Evolutionary conservation across 2,113 vertebrate species (phyloP), one percentile per base, ranked within the genome.

Genomic region (Cyphomyrus discorhynchus): DNA sequence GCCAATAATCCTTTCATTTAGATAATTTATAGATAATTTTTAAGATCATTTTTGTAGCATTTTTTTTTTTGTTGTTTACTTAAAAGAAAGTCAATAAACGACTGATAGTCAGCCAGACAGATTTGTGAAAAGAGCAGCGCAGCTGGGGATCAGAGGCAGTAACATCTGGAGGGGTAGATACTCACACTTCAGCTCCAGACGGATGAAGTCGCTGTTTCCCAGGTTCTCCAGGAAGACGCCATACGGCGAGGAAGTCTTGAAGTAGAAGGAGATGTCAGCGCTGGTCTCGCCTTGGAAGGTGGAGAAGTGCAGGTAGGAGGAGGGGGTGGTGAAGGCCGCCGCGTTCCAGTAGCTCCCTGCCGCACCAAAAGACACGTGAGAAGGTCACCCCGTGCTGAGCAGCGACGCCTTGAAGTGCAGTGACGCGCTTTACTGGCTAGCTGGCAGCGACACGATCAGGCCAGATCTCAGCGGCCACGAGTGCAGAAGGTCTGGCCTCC

Each of bases 181-280:
- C 96, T 97, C 88, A 99, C 98, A 97, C 95, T 97, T 98, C 53
- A 99, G 93, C 91, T 99, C 97, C 47, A 99, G 94, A 91, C 97
- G 98, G 91, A 99, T 97, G 93, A 97, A 97, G 91, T 97, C 96
- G 0, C 95, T 95, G 89, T 96, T 96, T 21, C 98, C 98, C 89
- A 97, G 93, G 90, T 97, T 99, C 92, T 99, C 98, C 77, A 99
- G 96, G 66, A 99, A 99, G 53, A 99, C 97, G 3, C 98, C 98
- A 0, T 97, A 95, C 0, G 96, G 95, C 31, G 97, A 97, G 0
- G 98, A 96, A 0, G 98, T 99, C 93, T 99, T 99, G 92, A 99
- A 99, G 94, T 99, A 99, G 95, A 99, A 99, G 35, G 98, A 98
- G 91, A 99, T 97, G 91, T 99, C 98, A 0, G 97, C 97, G 0